phyloP scores from a whole-genome alignment of 2,888 invertebrate species.

The Patella pellucida region DNA sequence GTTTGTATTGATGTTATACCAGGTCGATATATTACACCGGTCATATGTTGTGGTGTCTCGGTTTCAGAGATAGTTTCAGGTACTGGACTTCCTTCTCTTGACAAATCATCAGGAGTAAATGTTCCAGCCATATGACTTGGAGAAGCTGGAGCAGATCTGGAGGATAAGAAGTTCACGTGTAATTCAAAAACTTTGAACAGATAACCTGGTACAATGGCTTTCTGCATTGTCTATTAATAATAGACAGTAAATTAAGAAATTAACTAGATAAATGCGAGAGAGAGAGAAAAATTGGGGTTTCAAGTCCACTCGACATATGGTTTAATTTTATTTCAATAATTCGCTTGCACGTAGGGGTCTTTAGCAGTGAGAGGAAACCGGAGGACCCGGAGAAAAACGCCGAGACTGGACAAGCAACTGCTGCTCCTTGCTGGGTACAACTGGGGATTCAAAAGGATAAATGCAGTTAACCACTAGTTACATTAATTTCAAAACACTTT shows the following conservation, averaged over 20 bases:
- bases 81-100: constrained; percentile 92
- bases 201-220: too few relatives aligned
- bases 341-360: too few relatives aligned
- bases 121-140: constrained; percentile 91
- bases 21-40: not conserved
- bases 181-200: not conserved
- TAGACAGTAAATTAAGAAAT: not conserved
- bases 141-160: constrained; percentile 92
- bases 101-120: constrained; percentile 87
- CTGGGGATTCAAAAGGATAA: too few relatives aligned
- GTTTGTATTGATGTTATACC: not conserved
- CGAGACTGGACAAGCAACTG: too few relatives aligned
- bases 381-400: too few relatives aligned
- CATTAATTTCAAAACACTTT: not conserved
- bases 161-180: constrained; percentile 77
- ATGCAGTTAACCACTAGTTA: not conserved
- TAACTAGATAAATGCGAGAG: too few relatives aligned
- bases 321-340: too few relatives aligned
- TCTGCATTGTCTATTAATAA: too few relatives aligned
- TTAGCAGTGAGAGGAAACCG: too few relatives aligned
- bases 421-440: too few relatives aligned
- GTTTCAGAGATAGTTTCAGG: constrained; percentile 72
- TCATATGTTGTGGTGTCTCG: constrained; percentile 25
- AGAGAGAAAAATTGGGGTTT: too few relatives aligned
- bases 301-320: too few relatives aligned